Evolutionary conservation across 2,797 vertebrate genomes (phyloP).

Genomic region (Artibeus jamaicensis): DNA sequence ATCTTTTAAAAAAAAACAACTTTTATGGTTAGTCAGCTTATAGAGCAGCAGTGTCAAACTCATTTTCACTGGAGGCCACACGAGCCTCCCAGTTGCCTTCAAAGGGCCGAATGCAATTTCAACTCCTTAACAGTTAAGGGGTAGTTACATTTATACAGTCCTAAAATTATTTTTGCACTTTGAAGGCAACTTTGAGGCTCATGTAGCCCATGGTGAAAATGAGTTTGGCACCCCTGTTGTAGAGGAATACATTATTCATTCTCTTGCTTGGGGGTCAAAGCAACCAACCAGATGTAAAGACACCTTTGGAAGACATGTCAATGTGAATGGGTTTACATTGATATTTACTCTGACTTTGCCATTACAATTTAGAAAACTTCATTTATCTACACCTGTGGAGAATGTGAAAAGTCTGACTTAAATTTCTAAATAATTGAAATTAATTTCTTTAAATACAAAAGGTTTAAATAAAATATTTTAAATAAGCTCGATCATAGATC

Average conservation of each 20-base stretch:
- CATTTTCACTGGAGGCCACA: too few relatives aligned
- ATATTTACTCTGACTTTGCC: conserved; percentile 47
- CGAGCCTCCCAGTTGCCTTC: too few relatives aligned
- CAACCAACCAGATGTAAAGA: conserved; percentile 54
- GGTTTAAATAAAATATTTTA: conserved; percentile 30
- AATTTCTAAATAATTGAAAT: conserved; percentile 49
- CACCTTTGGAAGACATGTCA: conserved; percentile 37
- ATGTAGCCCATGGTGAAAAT: too few relatives aligned
- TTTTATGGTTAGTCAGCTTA: too few relatives aligned
- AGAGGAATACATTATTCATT: conserved; percentile 53
- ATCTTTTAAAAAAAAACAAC: too few relatives aligned
- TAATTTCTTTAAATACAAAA: conserved; percentile 15
- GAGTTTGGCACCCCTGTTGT: not conserved
- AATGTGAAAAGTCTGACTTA: conserved; percentile 45
- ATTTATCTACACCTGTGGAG: conserved; percentile 48
- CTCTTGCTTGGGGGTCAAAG: conserved; percentile 46
- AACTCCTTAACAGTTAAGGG: too few relatives aligned
- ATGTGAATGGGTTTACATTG: conserved; percentile 3
- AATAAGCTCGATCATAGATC: not conserved
- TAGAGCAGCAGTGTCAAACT: too few relatives aligned
- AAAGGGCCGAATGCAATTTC: too few relatives aligned
- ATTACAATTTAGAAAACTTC: conserved; percentile 40
- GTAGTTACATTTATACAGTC: too few relatives aligned
- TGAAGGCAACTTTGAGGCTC: too few relatives aligned
- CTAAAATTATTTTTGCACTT: too few relatives aligned